These are phyloP conservation scores for Centruroides sculpturatus DNA, from an alignment of 1,140 invertebrate genomes.

Conservation along the genomic window DNA sequence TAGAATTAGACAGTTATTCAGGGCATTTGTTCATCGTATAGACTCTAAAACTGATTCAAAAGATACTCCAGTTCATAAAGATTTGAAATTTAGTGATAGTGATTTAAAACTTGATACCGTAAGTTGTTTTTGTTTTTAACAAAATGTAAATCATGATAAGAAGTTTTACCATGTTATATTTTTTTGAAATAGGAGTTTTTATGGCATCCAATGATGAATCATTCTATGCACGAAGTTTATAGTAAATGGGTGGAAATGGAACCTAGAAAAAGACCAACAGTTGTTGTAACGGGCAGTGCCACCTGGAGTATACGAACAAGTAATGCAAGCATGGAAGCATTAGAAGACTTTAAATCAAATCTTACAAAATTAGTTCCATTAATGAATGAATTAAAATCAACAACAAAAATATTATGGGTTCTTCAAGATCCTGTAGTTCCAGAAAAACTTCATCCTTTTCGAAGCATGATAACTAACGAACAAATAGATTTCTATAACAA, in stretches of 20 bases:
- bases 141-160: constrained; percentile 5
- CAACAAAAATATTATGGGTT: constrained; percentile 67
- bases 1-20: constrained; percentile 67
- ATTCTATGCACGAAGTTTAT: constrained; percentile 55
- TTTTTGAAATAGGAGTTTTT: constrained; percentile 44
- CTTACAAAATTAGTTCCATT: constrained; percentile 45
- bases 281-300: constrained; percentile 67
- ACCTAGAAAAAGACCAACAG: constrained; percentile 41
- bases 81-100: constrained; percentile 49
- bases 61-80: constrained; percentile 28
- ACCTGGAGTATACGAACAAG: constrained; percentile 53
- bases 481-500: constrained; percentile 66
- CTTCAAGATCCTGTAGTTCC: constrained; percentile 72
- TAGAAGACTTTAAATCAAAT: constrained; percentile 60
- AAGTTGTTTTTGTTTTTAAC: constrained; percentile 16
- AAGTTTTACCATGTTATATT: neutral
- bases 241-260: constrained; percentile 39
- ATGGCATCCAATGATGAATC: constrained; percentile 61
- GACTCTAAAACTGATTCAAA: constrained; percentile 21
- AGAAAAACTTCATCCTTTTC: constrained; percentile 43
- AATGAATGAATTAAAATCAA: constrained; percentile 47
- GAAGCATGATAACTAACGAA: constrained; percentile 56
- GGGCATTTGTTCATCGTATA: constrained; percentile 53
- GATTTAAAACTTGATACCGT: constrained; percentile 28
- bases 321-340: constrained; percentile 56